A percentile compares a stretch with the other conserved stretches of the same genome.
These are phyloP conservation scores for Chrysaora quinquecirrha DNA, from an alignment of 30 jellyfish, hydroid and myxozoan genomes.

Conservation along the genomic window DNA sequence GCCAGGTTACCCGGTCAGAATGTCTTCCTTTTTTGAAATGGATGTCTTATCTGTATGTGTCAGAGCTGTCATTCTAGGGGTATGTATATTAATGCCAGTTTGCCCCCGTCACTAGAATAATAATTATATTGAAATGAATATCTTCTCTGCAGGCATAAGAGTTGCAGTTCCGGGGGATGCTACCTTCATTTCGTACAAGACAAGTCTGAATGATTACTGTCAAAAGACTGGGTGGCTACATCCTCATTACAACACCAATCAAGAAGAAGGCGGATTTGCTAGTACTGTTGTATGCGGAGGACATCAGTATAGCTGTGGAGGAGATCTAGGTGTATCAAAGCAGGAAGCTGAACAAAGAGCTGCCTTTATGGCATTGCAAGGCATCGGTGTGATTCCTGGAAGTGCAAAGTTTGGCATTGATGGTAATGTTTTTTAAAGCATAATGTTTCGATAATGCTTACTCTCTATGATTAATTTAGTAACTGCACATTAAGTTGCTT, in stretches of 20 bases:
- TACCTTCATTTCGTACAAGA: conserved; percentile 94
- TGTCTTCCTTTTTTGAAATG: too few species aligned
- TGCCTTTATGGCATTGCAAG: conserved; percentile 86
- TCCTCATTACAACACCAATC: conserved; percentile 83
- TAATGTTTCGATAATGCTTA: too few species aligned
- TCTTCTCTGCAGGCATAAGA: conserved; percentile 74
- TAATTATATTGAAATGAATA: too few species aligned
- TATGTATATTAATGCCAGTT: too few species aligned
- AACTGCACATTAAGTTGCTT: too few species aligned
- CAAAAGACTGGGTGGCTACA: conserved; percentile 95
- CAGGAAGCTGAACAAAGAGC: conserved; percentile 98
- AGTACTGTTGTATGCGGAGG: conserved; percentile 91
- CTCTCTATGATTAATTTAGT: too few species aligned
- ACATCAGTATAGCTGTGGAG: conserved; percentile 79
- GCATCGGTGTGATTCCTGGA: conserved; percentile 75
- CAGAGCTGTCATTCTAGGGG: too few species aligned
- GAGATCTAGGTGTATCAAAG: conserved; percentile 75
- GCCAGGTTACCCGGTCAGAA: too few species aligned
- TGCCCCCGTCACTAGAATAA: too few species aligned
- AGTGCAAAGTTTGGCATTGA: conserved; percentile 70
- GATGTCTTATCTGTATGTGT: too few species aligned
- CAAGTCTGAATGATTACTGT: conserved; percentile 96
- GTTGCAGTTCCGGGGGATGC: conserved; percentile 99
- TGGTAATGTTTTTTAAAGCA: too few species aligned
- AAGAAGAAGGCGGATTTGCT: conserved; percentile 62